These are phyloP conservation scores for Chymomyza amoena DNA, from an alignment of 2,888 invertebrate genomes.

Conservation along the genomic window DNA sequence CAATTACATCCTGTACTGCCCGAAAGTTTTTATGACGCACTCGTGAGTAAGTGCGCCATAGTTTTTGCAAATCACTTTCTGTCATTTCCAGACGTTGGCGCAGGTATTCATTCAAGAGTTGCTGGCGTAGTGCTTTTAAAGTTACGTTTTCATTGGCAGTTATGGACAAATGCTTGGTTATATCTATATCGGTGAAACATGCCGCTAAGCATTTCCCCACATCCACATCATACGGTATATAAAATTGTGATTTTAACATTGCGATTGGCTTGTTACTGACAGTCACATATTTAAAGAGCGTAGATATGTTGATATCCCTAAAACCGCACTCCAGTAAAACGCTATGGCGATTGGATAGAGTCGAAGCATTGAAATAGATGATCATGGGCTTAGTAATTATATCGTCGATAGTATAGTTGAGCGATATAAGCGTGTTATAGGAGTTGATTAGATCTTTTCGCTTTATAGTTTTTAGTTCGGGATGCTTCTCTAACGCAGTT, in stretches of 20 bases:
- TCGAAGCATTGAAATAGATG: constrained; percentile 81
- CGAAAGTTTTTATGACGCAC: constrained; percentile 79
- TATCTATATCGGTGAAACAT: constrained; percentile 58
- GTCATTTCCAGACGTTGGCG: constrained; percentile 77
- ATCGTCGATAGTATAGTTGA: constrained; percentile 80
- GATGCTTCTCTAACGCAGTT: constrained; percentile 64
- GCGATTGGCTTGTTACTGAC: constrained; percentile 74
- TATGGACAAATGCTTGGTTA: constrained; percentile 25
- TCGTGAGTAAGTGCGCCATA: constrained; percentile 75
- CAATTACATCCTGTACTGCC: constrained; percentile 81
- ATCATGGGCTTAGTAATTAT: constrained; percentile 81
- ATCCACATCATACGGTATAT: constrained; percentile 76
- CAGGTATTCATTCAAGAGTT: constrained; percentile 75
- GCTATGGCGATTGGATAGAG: constrained; percentile 82
- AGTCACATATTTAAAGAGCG: constrained; percentile 77
- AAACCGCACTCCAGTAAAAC: constrained; percentile 83
- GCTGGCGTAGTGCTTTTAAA: constrained; percentile 70
- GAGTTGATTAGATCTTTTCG: constrained; percentile 70
- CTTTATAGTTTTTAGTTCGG: constrained; percentile 66
- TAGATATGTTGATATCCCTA: constrained; percentile 73
- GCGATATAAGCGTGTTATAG: constrained; percentile 56
- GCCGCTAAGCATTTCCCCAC: constrained; percentile 75
- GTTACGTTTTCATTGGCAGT: constrained; percentile 53
- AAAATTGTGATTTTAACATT: constrained; percentile 76
- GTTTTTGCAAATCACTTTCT: constrained; percentile 70